phyloP scores from a whole-genome alignment of 2,888 invertebrate genomes.

The Yponomeuta cagnagella region DNA sequence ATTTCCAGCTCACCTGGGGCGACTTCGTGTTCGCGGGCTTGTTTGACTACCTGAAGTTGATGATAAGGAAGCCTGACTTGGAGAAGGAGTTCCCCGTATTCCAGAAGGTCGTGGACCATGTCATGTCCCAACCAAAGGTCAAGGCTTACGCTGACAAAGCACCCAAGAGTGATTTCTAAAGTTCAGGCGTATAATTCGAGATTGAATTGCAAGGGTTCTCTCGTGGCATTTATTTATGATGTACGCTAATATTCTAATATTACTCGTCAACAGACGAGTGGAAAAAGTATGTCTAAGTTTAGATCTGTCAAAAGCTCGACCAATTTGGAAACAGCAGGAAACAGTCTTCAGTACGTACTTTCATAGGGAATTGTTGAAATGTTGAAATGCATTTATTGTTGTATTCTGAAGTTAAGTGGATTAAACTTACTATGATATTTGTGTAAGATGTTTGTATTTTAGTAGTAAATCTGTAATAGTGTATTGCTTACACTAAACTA shows the following conservation, averaged over 20 bases:
- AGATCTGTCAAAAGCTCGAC: too few species aligned
- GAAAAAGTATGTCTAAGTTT: too few species aligned
- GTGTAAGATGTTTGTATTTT: too few species aligned
- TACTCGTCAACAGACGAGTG: too few species aligned
- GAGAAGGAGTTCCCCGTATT: constrained; percentile 52
- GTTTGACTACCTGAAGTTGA: constrained; percentile 58
- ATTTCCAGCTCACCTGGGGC: constrained; percentile 70
- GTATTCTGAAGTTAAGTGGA: too few species aligned
- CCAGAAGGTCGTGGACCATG: constrained; percentile 47
- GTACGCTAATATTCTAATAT: neutral
- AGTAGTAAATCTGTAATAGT: too few species aligned
- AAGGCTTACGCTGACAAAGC: constrained; percentile 47
- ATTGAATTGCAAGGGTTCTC: neutral
- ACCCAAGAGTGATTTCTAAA: constrained; percentile 24
- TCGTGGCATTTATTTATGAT: neutral
- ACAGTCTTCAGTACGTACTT: too few species aligned
- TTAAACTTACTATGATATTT: too few species aligned
- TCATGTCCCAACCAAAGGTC: constrained; percentile 46
- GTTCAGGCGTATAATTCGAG: neutral
- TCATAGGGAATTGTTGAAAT: too few species aligned
- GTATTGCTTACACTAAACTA: too few species aligned
- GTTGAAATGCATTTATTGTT: too few species aligned
- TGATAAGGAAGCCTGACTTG: constrained; percentile 28
- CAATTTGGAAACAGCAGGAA: too few species aligned
- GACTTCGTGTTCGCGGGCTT: constrained; percentile 72